phyloP scores from a whole-genome alignment of 2,888 invertebrate genomes.

The Drosophila mercatorum region DNA sequence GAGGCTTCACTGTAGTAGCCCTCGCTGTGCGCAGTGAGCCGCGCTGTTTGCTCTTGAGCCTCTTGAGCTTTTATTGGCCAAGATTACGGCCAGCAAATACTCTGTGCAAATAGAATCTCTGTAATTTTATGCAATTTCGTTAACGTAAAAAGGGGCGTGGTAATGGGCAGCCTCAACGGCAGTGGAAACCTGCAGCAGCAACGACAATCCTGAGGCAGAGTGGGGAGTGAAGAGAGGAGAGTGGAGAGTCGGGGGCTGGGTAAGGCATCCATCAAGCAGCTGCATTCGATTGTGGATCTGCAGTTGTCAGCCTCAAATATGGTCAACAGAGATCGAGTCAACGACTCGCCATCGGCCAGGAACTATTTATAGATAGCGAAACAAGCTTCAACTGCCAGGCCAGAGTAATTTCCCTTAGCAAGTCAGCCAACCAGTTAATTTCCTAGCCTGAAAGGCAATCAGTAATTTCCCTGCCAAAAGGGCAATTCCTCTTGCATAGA shows the following conservation, averaged over 20 bases:
- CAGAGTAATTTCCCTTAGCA: background rate
- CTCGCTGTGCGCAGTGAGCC: background rate
- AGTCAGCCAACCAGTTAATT: conserved; percentile 3
- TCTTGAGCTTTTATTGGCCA: background rate
- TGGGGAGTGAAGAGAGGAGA: background rate
- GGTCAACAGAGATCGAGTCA: conserved; percentile 1
- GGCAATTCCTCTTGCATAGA: background rate
- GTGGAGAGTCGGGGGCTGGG: background rate
- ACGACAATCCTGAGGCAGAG: conserved; percentile 1
- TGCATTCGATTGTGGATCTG: conserved; percentile 2
- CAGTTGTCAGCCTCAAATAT: conserved; percentile 14
- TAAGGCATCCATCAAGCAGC: background rate
- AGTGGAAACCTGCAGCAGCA: background rate
- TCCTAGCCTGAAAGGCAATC: background rate
- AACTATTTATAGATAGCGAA: conserved; percentile 16
- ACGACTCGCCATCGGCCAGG: background rate
- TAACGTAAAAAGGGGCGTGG: conserved; percentile 29
- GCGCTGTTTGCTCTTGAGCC: background rate
- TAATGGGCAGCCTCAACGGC: conserved; percentile 6
- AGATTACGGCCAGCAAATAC: conserved; percentile 34
- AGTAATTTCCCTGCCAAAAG: background rate
- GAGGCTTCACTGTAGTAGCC: background rate
- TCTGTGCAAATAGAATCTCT: conserved; percentile 13
- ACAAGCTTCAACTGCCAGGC: background rate
- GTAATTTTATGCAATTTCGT: conserved; percentile 26